phyloP scores from a whole-genome alignment of 2,797 vertebrate genomes.

The Anisognathus igniventris region DNA sequence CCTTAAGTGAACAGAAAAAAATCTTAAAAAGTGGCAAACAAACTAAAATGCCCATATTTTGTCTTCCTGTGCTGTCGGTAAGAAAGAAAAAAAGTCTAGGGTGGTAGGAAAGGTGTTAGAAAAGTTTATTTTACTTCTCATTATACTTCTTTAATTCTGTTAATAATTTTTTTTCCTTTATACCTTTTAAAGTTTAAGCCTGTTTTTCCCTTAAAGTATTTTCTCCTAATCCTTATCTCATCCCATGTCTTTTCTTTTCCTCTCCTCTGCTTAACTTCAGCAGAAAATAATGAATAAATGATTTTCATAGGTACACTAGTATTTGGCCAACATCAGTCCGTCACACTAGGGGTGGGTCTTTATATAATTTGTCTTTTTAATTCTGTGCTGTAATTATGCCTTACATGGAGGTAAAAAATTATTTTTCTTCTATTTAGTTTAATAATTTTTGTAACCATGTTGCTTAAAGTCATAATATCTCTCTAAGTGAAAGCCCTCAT shows the following conservation, averaged over 20 bases:
- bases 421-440: not conserved
- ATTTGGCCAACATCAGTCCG: not conserved
- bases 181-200: not conserved
- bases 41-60: not conserved
- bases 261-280: not conserved
- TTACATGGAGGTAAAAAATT: too few relatives aligned
- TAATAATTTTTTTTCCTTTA: not conserved
- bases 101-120: not conserved
- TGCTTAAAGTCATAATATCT: not conserved
- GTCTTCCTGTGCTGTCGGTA: fast-evolving
- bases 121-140: not conserved
- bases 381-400: not conserved
- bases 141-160: not conserved
- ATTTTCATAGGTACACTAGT: not conserved
- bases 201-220: not conserved
- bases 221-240: not conserved
- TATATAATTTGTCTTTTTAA: not conserved
- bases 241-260: not conserved
- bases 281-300: not conserved
- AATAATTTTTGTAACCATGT: not conserved
- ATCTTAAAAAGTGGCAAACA: not conserved
- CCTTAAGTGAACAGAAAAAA: not conserved
- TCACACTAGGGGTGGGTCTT: not conserved
- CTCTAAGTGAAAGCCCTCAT: not conserved
- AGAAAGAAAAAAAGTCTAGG: not conserved